Base-by-base conservation (phyloP, 2,113 vertebrate species). In the Crocuta crocuta region DNA sequence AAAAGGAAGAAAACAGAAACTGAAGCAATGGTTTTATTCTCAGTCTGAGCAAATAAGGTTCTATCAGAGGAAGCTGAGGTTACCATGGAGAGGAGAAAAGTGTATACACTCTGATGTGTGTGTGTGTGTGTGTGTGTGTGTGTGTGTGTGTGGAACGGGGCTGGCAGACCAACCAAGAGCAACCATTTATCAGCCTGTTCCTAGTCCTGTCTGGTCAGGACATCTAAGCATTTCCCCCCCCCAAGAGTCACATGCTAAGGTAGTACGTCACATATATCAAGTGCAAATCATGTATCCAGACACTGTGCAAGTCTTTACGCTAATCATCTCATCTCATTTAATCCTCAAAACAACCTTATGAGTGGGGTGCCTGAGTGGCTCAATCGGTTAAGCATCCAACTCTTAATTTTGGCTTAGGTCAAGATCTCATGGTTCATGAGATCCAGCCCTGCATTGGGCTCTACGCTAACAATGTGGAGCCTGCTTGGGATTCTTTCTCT, bases 1-100 rank as follows among this genome's bases (percentile, higher is more conserved):
- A 88, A 48, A 90, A 81, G n/a, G 89, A 80, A 89, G 76, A 92
- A 95, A 95, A 93, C 28, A 92, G 91, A 96, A 91, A 92, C 23
- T 9, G 7, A 87, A 94, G 80, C 55, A 48, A 43, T 4, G 89
- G 89, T 80, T 96, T 90, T 87, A 55, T 80, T 92, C 73, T 96
- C 35, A 45, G 68, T 84, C 86, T 91, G 83, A 63, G 63, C 61
- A 94, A 95, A 81, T 66, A 92, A 91, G 63, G 10, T 65, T 95
- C 84, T 61, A 73, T 53, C 45, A 79, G 71, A 85, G 94, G 79
- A 96, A 55, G 73, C 63, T 65, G 92, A 74, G 39, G 93, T 94
- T 95, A 71, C 93, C 93, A 95, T 91, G 91, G 78, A 96, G 70
- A 91, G 84, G 66, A 58, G 58, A 91, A 94, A 83, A 74, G 55